Evolutionary conservation across 92 coral and sea anemone genomes (phyloP), one percentile per base, ranked within the genome.

Genomic region (Bergia puertoricense): DNA sequence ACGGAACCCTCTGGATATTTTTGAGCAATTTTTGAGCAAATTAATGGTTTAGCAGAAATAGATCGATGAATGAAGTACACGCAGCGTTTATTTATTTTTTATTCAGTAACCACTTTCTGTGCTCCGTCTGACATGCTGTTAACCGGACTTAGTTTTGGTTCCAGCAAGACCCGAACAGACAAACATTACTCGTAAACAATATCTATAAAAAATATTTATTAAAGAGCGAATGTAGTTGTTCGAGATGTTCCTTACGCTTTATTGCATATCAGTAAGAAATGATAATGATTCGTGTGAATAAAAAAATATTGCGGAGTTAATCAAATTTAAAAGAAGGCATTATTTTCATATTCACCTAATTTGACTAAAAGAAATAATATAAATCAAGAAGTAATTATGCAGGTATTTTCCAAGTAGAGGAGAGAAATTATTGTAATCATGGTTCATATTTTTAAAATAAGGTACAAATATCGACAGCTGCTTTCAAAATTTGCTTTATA

Each of bases 371-470:
- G 44, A 14, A 37, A 56, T 80, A 36, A 56, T 38, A 80, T 57
- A 68, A 80, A 38, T 80, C 23, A 80, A 59, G n/a, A 39, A 2
- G n/a, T 57, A 80, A 80, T 80, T 57, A 80, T 59, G 59, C 13
- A 80, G 39, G 48, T 38, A 57, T 54, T 46, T 54, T 18, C 66
- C 56, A 39, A 50, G 22, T 36, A 79, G 13, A 37, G 10, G 44
- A 75, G 79, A 75, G 79, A 50, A 37, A 13, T 22, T 48, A 36
- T 56, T 4, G 18, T 30, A 11, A 56, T 13, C 36, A 54, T 13
- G 40, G 43, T 59, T 38, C 20, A 39, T 80, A n/a, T 41, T 79
- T 50, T 40, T 48, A 48, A 48, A 62, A 62, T 62, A 62, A 0
- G 18, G 43, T 13, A 43, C 77, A 9, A 14, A 39, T 73, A 73